Conservation (phyloP, 2,888 invertebrate genomes). For the Ctenicera cuprea region DNA sequence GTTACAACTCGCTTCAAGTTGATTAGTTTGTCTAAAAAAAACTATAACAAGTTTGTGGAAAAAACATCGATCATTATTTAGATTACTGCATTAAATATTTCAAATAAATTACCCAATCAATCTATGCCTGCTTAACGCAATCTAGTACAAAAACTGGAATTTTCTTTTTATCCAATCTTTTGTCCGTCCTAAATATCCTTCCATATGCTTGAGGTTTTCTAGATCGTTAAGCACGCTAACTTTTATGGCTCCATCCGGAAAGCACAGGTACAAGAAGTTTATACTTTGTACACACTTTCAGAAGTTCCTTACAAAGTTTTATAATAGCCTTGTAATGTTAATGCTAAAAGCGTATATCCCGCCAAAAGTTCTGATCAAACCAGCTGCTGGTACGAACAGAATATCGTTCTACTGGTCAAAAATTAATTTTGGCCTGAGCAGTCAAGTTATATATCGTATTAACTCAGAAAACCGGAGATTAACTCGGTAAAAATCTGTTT, state of each 20-base stretch:
- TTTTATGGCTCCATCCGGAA: constrained; percentile 13
- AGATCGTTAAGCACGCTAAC: constrained; percentile 18
- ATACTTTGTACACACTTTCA: constrained; percentile 21
- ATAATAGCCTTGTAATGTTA: constrained; percentile 26
- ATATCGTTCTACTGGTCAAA: background rate
- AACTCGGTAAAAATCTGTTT: too few relatives aligned
- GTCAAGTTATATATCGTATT: too few relatives aligned
- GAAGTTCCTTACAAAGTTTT: constrained; percentile 8
- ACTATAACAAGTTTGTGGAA: too few relatives aligned
- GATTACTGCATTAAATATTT: too few relatives aligned
- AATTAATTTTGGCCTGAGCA: too few relatives aligned
- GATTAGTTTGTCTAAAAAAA: too few relatives aligned
- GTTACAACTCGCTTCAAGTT: too few relatives aligned
- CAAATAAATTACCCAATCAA: too few relatives aligned
- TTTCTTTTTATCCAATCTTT: background rate
- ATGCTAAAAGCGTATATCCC: constrained; percentile 9
- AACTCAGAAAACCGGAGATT: too few relatives aligned
- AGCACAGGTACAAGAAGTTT: constrained; percentile 23
- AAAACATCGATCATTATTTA: too few relatives aligned
- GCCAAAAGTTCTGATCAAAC: background rate
- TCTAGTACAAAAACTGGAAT: constrained; percentile 13
- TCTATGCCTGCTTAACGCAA: too few relatives aligned
- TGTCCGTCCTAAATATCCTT: background rate
- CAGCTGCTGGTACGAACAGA: background rate
- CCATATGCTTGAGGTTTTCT: constrained; percentile 20